A percentile compares a stretch with the other conserved stretches of the same genome.
phyloP scores from a whole-genome alignment of 2,797 vertebrate genomes.

The Carcharodon carcharias region DNA sequence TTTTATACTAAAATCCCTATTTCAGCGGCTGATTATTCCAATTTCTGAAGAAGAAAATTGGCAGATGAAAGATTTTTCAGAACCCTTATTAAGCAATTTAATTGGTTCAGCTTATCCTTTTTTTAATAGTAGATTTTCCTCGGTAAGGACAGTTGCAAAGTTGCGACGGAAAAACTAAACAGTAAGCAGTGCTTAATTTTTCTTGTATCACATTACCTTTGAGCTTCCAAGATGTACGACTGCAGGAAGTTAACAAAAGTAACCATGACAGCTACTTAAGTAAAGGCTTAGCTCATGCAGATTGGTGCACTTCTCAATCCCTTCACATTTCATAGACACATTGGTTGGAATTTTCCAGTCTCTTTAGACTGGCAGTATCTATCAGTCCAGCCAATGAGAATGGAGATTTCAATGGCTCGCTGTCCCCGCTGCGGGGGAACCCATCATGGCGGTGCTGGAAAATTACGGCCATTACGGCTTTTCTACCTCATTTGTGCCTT shows the following conservation, averaged over 20 bases:
- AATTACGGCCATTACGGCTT: background rate
- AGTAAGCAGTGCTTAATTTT: background rate
- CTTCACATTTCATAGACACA: background rate
- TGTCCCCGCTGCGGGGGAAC: no score
- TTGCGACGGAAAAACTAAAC: background rate
- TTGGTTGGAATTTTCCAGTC: background rate
- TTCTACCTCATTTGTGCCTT: background rate
- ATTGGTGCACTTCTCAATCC: background rate
- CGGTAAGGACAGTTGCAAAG: background rate
- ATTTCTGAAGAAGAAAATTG: background rate
- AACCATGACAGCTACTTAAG: background rate
- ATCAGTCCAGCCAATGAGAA: no score
- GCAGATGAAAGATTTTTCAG: background rate
- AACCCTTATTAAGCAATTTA: background rate
- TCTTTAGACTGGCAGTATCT: no score
- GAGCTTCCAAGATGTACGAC: background rate
- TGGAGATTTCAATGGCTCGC: no score
- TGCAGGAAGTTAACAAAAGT: background rate
- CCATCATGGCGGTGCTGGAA: no score
- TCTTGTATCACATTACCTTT: background rate
- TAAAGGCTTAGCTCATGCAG: background rate
- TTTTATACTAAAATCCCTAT: background rate
- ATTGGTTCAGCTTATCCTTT: background rate
- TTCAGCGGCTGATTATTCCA: background rate
- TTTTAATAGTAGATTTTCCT: background rate